Evolutionary conservation across 2,888 invertebrate species (phyloP), one percentile per base, ranked within the genome.

Genomic region (Petrophora chlorosata): DNA sequence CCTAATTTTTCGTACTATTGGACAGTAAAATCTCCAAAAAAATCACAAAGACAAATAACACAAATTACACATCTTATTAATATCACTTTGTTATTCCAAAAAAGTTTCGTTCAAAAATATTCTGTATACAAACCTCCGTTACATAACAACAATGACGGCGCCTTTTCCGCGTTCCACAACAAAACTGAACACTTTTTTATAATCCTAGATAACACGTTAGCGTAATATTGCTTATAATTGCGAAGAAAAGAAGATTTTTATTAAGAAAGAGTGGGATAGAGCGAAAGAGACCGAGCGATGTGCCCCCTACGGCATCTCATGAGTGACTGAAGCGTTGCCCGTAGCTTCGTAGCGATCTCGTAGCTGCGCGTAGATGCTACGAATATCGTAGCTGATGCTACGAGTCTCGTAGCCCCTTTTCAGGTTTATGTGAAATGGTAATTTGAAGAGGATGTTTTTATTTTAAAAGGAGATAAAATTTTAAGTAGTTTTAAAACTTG

Each of bases 281-380:
- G 58, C 56, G 54, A 51, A n/a, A 58, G 62, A 53, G 61, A 65
- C 55, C 58, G 61, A 63, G 50, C 63, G 63, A 61, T 60, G 59
- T 58, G 34, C 39, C 35, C 53, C 28, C 39, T 43, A 39, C 17
- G 43, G 34, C 43, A 39, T 39, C 29, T 13, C 10, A 17, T 23
- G 34, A 22, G 23, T 16, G 38, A 45, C 45, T 53, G 53, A 40
- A 42, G 51, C 47, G 35, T 39, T n/a, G 12, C 30, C 43, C 43
- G 39, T 39, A 43, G 23, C 47, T 29, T 40, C 52, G 23, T 48
- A 36, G 42, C 33, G 33, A 16, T 10, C 35, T 39, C 54, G 70
- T 69, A 63, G 66, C 69, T 70, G 71, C 75, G 75, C 75, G 74
- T 69, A 71, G 23, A 46, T 7, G 52, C 61, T 63, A 59, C 61